Evolutionary conservation across 2,113 vertebrate genomes (phyloP).

Genomic region (Lepus americanus): DNA sequence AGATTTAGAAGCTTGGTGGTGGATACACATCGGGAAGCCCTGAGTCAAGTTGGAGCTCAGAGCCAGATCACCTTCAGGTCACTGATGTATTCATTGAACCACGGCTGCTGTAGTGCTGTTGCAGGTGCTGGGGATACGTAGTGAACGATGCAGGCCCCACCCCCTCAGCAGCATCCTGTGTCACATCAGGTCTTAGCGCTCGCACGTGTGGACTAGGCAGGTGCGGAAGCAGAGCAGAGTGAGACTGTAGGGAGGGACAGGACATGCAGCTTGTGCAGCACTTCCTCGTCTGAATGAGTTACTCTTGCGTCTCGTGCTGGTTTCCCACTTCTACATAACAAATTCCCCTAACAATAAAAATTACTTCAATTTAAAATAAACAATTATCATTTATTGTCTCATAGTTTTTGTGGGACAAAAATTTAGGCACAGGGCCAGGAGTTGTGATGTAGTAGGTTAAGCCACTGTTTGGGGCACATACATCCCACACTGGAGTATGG

Average conservation of each 20-base stretch:
- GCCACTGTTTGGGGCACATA: too few species aligned
- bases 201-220: not conserved
- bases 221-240: not conserved
- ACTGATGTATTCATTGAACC: not conserved
- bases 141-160: not conserved
- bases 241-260: not conserved
- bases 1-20: slow-evolving; percentile 1
- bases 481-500: too few species aligned
- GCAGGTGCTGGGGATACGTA: not conserved
- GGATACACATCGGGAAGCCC: not conserved
- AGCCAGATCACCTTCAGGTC: not conserved
- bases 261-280: not conserved
- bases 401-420: not conserved
- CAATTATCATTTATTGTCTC: not conserved
- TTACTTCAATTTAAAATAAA: not conserved
- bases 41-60: not conserved
- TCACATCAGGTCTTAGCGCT: not conserved
- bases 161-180: not conserved
- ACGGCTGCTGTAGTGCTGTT: not conserved
- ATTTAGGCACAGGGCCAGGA: not conserved
- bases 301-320: not conserved
- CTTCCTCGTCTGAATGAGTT: not conserved
- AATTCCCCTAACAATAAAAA: slow-evolving; percentile 3
- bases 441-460: too few species aligned
- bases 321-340: not conserved